phyloP scores from a whole-genome alignment of 1,140 invertebrate genomes.

The Elymnias hypermnestra region DNA sequence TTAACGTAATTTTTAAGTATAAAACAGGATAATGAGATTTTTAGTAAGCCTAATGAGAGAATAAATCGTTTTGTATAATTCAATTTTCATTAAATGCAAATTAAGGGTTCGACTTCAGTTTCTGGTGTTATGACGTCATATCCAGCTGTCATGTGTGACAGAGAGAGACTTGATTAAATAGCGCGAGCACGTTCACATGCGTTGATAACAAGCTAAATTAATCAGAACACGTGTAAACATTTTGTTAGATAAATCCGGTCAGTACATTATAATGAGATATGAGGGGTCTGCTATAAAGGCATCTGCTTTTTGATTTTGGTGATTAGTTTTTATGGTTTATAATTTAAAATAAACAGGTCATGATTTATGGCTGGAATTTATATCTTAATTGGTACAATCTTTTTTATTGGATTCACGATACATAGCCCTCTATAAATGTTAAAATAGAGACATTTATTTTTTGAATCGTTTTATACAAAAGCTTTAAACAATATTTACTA shows the following conservation, averaged over 20 bases:
- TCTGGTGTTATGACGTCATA: conserved; percentile 12
- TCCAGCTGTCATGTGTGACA: conserved; percentile 38
- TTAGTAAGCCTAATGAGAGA: too few relatives aligned
- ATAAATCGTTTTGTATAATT: too few relatives aligned
- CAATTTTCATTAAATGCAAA: too few relatives aligned
- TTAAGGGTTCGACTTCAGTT: too few relatives aligned
- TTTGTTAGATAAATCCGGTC: conserved; percentile 56
- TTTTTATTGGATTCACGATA: conserved; percentile 20
- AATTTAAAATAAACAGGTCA: conserved; percentile 50
- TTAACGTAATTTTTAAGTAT: conserved; percentile 7
- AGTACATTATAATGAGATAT: conserved; percentile 9
- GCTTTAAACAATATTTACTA: conserved; percentile 19
- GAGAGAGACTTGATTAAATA: conserved; percentile 48
- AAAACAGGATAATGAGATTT: too few relatives aligned
- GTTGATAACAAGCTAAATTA: conserved; percentile 65
- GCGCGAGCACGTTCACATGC: conserved; percentile 37
- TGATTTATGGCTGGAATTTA: conserved; percentile 41
- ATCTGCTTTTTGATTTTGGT: conserved; percentile 45
- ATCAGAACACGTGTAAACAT: conserved; percentile 67
- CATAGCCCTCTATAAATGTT: conserved; percentile 9
- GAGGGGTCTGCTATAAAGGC: conserved; percentile 15
- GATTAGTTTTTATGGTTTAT: conserved; percentile 55
- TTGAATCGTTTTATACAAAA: conserved; percentile 12
- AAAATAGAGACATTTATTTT: conserved; percentile 19
- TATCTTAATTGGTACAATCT: conserved; percentile 46